Conservation (phyloP, 1,140 invertebrate species). For the Zophobas atratus region DNA sequence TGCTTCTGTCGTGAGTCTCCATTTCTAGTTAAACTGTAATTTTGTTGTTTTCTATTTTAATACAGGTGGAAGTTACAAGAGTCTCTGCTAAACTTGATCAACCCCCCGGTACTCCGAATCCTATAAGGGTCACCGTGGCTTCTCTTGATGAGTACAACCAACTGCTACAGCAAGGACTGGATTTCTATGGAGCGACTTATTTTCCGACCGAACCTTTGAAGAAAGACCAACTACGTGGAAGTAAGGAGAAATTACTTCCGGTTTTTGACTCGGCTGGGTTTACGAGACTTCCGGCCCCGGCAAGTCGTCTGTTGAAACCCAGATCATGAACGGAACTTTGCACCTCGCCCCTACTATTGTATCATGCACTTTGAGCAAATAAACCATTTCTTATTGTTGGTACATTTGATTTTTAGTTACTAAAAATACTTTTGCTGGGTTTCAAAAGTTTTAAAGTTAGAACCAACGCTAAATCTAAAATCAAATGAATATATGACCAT, state of each 20-base stretch:
- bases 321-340: constrained; percentile 54
- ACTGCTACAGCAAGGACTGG: constrained; percentile 84
- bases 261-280: constrained; percentile 88
- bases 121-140: constrained; percentile 83
- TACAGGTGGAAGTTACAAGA: constrained; percentile 69
- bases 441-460: too few species aligned
- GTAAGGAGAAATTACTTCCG: constrained; percentile 82
- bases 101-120: constrained; percentile 70
- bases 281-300: constrained; percentile 82
- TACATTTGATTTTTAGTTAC: too few species aligned
- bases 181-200: constrained; percentile 89
- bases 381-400: constrained; percentile 28
- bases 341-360: constrained; percentile 22
- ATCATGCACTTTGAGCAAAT: constrained; percentile 42
- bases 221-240: constrained; percentile 73
- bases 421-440: too few species aligned
- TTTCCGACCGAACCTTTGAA: constrained; percentile 85
- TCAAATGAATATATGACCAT: too few species aligned
- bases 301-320: constrained; percentile 84
- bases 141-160: constrained; percentile 86
- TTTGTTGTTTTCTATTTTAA: constrained; percentile 16
- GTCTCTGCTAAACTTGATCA: constrained; percentile 69
- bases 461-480: too few species aligned
- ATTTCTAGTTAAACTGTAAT: neutral
- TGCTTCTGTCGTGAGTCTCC: constrained; percentile 79